A percentile compares a stretch with the other conserved stretches of the same genome.
These are phyloP conservation scores for Autographa pulchrina DNA, from an alignment of 2,888 invertebrate genomes.

Conservation along the genomic window DNA sequence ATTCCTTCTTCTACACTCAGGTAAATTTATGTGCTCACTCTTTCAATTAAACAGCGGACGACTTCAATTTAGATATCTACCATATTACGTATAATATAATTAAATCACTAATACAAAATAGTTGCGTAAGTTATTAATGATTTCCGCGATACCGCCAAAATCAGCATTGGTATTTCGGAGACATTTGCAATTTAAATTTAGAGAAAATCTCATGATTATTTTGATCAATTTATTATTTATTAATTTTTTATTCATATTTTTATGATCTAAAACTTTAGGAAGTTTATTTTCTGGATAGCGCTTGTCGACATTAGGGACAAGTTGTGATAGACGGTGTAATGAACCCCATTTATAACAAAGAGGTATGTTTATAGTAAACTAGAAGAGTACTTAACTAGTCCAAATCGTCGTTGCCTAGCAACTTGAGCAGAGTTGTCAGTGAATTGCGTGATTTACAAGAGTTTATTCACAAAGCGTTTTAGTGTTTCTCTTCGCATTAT, in stretches of 20 bases:
- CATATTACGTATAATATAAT: conserved; percentile 33
- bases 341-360: no score
- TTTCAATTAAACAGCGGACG: conserved; percentile 19
- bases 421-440: conserved; percentile 5
- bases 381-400: background rate
- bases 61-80: conserved; percentile 43
- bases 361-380: no score
- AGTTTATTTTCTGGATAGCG: no score
- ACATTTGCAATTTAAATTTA: conserved; percentile 64
- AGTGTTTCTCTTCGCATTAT: background rate
- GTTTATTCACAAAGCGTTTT: background rate
- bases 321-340: no score
- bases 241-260: no score
- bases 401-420: background rate
- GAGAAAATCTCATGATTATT: conserved; percentile 52
- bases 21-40: conserved; percentile 3
- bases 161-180: conserved; percentile 25
- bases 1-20: conserved; percentile 34
- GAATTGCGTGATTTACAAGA: conserved; percentile 7
- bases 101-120: conserved; percentile 22
- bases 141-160: conserved; percentile 53
- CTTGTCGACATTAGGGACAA: no score
- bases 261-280: no score
- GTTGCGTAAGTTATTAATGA: conserved; percentile 49
- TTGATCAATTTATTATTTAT: conserved; percentile 22